Evolutionary conservation across 2,113 vertebrate species (phyloP), one percentile per base, ranked within the genome.

Genomic region (Dicrurus megarhynchus): DNA sequence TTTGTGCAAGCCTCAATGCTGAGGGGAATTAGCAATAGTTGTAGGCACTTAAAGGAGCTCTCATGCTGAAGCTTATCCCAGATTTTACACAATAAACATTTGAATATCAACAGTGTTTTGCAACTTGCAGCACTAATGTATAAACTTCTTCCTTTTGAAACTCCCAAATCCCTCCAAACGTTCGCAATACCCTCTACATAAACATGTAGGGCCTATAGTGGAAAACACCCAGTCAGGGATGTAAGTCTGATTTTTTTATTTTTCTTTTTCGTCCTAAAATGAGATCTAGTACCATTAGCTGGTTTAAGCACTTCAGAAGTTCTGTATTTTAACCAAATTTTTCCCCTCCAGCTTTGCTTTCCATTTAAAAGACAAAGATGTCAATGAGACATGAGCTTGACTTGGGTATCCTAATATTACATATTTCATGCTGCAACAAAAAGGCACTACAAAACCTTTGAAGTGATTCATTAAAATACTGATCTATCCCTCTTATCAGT

Each of bases 71-170:
- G 99, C 99, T 99, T 99, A 99, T 99, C 99, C 99, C 99, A 99
- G 99, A 99, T 99, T 99, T 99, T 99, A 98, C 99, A 99, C 99
- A 99, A 99, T 99, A 99, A 99, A 99, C 99, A 99, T 99, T 99
- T 99, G 99, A 99, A 99, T 99, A 99, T 99, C 99, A 99, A 99
- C 99, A 99, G 99, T 99, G 99, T 99, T 99, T 99, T 99, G 99
- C 98, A 99, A 99, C 99, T 99, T 98, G 98, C 99, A 98, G 98
- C 98, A 98, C 99, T 99, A 99, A 99, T 99, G 99, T 99, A 99
- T 99, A 99, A 99, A 99, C 99, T 99, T 99, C 98, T 98, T 98
- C 98, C 98, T 99, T 99, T 99, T 99, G 98, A 99, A 98, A 98
- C 97, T 97, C 97, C 93, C 97, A 98, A 99, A 99, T 99, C 99